Evolutionary conservation across 2,113 vertebrate species (phyloP).

Genomic region (Chlorodrepanis virens): DNA sequence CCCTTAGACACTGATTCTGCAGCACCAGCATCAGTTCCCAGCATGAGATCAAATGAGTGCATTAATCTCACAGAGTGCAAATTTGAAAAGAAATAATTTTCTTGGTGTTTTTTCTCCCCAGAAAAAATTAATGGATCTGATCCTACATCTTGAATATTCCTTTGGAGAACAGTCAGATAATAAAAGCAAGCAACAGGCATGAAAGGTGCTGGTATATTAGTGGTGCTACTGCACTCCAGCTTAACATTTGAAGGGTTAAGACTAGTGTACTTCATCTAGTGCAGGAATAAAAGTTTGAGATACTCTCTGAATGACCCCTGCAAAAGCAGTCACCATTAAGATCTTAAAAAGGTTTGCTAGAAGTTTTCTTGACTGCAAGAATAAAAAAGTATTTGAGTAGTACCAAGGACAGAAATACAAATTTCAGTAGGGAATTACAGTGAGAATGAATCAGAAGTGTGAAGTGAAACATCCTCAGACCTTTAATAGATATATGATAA

Average conservation of each 20-base stretch:
- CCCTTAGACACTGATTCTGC: neutral
- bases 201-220: neutral
- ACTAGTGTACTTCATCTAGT: neutral
- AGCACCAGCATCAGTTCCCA: neutral
- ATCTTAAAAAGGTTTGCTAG: neutral
- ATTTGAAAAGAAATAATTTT: neutral
- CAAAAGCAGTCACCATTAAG: neutral
- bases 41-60: neutral
- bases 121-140: neutral
- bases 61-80: neutral
- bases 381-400: neutral
- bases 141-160: neutral
- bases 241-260: neutral
- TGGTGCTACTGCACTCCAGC: neutral
- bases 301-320: neutral
- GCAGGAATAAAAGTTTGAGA: neutral
- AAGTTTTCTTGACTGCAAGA: neutral
- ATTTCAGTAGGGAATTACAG: neutral
- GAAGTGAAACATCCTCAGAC: neutral
- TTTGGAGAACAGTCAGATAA: neutral
- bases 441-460: constrained; percentile 16
- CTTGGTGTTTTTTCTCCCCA: rapidly evolving
- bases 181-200: neutral
- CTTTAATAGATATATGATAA: neutral
- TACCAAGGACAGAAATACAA: neutral